phyloP scores from a whole-genome alignment of 2,797 vertebrate genomes.

The Karalla daura region DNA sequence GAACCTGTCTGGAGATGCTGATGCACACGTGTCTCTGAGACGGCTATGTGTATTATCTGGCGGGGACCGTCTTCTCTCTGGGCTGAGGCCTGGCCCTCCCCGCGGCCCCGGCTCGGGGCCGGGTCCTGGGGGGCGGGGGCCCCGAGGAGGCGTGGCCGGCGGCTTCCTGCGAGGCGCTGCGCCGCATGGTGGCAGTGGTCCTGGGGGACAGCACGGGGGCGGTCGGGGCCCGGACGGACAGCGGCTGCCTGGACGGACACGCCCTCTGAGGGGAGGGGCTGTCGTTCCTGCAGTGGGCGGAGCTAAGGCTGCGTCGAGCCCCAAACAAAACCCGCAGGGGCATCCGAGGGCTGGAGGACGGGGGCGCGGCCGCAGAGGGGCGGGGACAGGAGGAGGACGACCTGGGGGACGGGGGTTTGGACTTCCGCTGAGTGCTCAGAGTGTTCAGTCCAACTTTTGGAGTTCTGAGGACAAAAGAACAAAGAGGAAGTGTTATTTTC shows the following conservation, averaged over 20 bases:
- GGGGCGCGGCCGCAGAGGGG: slow-evolving; percentile 56
- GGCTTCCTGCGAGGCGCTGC: slow-evolving; percentile 74
- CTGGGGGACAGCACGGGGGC: slow-evolving; percentile 73
- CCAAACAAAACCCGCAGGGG: slow-evolving; percentile 80
- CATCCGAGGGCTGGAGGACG: slow-evolving; percentile 79
- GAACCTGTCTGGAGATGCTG: slow-evolving; percentile 59
- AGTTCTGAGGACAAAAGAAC: slow-evolving; percentile 76
- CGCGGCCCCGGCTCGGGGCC: slow-evolving; percentile 49
- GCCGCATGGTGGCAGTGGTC: slow-evolving; percentile 67
- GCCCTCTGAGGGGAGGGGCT: slow-evolving; percentile 92
- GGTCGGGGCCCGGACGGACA: slow-evolving; percentile 76
- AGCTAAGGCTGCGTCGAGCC: slow-evolving; percentile 86
- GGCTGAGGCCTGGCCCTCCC: slow-evolving; percentile 58
- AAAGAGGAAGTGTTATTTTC: neutral
- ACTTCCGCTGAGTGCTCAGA: slow-evolving; percentile 64
- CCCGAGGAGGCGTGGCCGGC: slow-evolving; percentile 45
- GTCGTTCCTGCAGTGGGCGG: slow-evolving; percentile 87
- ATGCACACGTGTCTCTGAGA: slow-evolving; percentile 53
- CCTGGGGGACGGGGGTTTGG: slow-evolving; percentile 70
- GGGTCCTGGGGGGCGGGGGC: slow-evolving; percentile 35
- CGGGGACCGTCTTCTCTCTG: slow-evolving; percentile 67
- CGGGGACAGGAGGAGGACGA: slow-evolving; percentile 74
- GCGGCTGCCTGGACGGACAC: slow-evolving; percentile 76
- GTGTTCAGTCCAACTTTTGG: slow-evolving; percentile 74
- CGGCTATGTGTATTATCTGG: slow-evolving; percentile 81